These are phyloP conservation scores for Dreissena rostriformis DNA, from an alignment of 1,140 invertebrate species.

Conservation along the genomic window DNA sequence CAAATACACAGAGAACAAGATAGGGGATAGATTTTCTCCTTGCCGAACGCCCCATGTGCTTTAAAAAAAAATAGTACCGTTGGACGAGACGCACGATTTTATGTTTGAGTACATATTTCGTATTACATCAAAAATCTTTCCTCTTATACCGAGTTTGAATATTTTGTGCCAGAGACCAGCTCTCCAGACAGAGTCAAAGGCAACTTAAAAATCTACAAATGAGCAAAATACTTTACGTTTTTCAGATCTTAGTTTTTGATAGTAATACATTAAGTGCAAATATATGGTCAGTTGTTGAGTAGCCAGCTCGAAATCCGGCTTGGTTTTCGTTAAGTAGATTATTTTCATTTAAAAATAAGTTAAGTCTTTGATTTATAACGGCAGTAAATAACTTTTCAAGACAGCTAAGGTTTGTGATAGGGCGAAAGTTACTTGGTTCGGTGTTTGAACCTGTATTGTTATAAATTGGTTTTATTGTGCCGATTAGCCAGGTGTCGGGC, in stretches of 20 bases:
- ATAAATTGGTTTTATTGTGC: conserved; percentile 47
- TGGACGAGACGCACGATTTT: conserved; percentile 16
- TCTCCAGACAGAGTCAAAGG: too few relatives aligned
- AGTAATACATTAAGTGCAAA: neutral
- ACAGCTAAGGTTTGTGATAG: conserved; percentile 21
- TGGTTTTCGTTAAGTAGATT: conserved; percentile 16
- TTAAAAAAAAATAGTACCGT: neutral
- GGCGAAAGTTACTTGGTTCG: conserved; percentile 14
- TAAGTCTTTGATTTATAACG: conserved; percentile 4
- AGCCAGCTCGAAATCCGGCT: conserved; percentile 24
- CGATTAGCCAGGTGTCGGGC: conserved; percentile 33
- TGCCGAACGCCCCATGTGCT: conserved; percentile 6
- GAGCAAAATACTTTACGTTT: too few relatives aligned
- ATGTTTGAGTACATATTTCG: conserved; percentile 14
- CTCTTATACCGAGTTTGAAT: too few relatives aligned
- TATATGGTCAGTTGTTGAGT: conserved; percentile 11
- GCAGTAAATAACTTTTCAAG: conserved; percentile 27
- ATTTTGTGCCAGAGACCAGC: too few relatives aligned
- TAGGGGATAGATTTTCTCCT: conserved; percentile 29
- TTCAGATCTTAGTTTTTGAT: too few relatives aligned
- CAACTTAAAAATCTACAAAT: too few relatives aligned
- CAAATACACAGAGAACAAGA: conserved; percentile 24
- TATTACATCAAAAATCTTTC: conserved; percentile 4
- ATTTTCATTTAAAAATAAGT: conserved; percentile 13
- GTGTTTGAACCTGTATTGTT: conserved; percentile 39